Evolutionary conservation across 2,113 vertebrate species (phyloP).

Genomic region (Barbus barbus): DNA sequence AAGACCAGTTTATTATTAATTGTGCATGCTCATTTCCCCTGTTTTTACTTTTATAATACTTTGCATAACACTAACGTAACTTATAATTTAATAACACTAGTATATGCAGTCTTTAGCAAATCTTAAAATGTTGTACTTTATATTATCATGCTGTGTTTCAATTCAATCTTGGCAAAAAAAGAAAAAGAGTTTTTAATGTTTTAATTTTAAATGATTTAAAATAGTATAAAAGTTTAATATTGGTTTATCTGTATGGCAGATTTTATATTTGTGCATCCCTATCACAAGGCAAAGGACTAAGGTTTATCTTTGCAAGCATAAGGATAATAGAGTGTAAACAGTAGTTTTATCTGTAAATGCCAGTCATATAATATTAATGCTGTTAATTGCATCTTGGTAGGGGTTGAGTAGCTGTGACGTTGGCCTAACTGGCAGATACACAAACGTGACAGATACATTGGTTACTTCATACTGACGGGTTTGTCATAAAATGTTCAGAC

Average conservation of each 20-base stretch:
- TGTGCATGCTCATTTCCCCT: no score
- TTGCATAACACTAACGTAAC: no score
- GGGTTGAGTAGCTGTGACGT: constrained; percentile 31
- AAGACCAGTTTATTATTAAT: no score
- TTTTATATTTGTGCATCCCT: background rate
- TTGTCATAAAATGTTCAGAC: background rate
- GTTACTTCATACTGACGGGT: background rate
- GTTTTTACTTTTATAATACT: no score
- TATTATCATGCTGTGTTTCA: no score
- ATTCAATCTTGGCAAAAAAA: no score
- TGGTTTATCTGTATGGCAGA: background rate
- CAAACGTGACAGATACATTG: background rate
- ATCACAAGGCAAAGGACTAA: background rate
- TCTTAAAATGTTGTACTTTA: no score
- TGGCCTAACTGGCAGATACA: constrained; percentile 40
- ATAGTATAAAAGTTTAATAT: background rate
- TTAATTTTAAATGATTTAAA: no score
- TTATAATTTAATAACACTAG: no score
- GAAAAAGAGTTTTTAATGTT: no score
- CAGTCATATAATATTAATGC: constrained; percentile 50
- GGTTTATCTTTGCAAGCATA: background rate
- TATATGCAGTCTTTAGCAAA: no score
- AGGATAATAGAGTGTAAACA: constrained; percentile 17
- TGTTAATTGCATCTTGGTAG: constrained; percentile 43
- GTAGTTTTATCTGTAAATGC: background rate